Conservation (phyloP, 2,113 vertebrate species). For the Alces alces region DNA sequence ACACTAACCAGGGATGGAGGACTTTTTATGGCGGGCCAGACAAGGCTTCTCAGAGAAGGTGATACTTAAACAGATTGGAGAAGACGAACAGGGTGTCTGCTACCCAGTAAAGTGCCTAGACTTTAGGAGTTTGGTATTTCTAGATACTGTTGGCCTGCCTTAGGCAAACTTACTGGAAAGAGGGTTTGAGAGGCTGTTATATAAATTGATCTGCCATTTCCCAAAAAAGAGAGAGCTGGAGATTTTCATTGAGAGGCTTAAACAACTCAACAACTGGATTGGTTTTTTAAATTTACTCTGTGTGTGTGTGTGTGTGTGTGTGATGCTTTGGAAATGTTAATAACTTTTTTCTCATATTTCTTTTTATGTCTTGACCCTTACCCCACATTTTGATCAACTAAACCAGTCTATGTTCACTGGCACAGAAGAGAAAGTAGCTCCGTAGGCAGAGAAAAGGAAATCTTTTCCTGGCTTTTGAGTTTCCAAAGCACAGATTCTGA, state of each 20-base stretch:
- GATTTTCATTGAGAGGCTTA: not conserved
- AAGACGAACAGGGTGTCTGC: not conserved
- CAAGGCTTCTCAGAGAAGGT: not conserved
- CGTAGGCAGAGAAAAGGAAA: not conserved
- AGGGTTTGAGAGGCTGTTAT: not conserved
- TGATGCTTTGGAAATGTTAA: not conserved
- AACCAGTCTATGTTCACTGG: not conserved
- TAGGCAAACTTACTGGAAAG: not conserved
- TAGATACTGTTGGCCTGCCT: not conserved
- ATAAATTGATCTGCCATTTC: not conserved
- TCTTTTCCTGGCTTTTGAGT: not conserved
- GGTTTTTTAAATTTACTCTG: not conserved
- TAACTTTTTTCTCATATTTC: not conserved
- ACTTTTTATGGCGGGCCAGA: not conserved
- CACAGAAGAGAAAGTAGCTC: not conserved
- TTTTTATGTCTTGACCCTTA: not conserved
- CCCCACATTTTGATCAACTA: not conserved
- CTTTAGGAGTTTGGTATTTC: not conserved
- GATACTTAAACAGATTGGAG: not conserved
- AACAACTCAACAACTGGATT: not conserved
- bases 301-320: not conserved
- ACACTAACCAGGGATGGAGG: not conserved
- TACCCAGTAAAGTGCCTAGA: not conserved
- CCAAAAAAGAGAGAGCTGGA: not conserved
- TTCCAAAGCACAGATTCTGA: conserved; percentile 7